A percentile compares a stretch with the other conserved stretches of the same genome.
These are phyloP conservation scores for Trinectes maculatus DNA, from an alignment of 2,113 vertebrate genomes.

Conservation along the genomic window DNA sequence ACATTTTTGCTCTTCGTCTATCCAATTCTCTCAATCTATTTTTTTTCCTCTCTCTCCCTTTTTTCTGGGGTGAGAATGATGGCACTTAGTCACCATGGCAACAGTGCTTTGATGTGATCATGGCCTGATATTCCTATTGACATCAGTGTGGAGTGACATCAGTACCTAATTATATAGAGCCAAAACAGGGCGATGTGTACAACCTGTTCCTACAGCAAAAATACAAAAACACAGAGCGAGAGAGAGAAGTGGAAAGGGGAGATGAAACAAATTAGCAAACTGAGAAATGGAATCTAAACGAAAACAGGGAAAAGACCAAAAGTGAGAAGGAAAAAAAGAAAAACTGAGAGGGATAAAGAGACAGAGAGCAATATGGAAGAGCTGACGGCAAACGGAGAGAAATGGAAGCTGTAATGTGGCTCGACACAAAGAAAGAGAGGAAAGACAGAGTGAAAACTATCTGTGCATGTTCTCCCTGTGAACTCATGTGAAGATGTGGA, in stretches of 20 bases:
- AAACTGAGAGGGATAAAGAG: slow-evolving; percentile 37
- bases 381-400: slow-evolving; percentile 47
- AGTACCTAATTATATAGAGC: slow-evolving; percentile 73
- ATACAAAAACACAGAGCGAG: slow-evolving; percentile 7
- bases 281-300: slow-evolving; percentile 11
- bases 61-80: slow-evolving; percentile 75
- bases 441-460: slow-evolving; percentile 57
- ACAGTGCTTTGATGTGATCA: slow-evolving; percentile 81
- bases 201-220: slow-evolving; percentile 39
- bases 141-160: slow-evolving; percentile 78
- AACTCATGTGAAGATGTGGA: slow-evolving; percentile 62
- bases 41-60: slow-evolving; percentile 37
- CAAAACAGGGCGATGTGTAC: slow-evolving; percentile 53
- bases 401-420: slow-evolving; percentile 40
- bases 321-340: background rate
- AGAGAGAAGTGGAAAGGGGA: background rate
- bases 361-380: slow-evolving; percentile 30
- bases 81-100: slow-evolving; percentile 83
- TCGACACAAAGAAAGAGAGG: slow-evolving; percentile 41
- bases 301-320: slow-evolving; percentile 2
- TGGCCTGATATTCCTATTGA: slow-evolving; percentile 78
- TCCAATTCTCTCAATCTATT: slow-evolving; percentile 24
- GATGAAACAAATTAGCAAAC: background rate
- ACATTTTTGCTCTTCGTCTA: slow-evolving; percentile 19
- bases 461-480: slow-evolving; percentile 38